phyloP scores from a whole-genome alignment of 2,888 invertebrate species.

The Andrena fulva region DNA sequence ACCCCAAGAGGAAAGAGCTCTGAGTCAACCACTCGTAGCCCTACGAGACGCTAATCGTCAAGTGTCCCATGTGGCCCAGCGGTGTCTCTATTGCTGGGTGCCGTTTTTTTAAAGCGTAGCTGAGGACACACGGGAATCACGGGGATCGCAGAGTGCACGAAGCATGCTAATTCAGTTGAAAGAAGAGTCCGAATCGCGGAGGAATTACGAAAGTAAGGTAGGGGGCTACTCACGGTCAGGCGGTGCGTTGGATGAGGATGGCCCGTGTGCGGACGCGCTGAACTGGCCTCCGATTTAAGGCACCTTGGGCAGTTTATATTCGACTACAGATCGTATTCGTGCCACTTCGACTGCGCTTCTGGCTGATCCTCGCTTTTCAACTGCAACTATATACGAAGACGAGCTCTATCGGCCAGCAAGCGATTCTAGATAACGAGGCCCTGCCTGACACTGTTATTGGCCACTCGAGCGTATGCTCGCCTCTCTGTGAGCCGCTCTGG shows the following conservation, averaged over 20 bases:
- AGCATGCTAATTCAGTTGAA: not conserved
- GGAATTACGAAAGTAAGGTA: not conserved
- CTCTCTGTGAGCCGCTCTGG: slow-evolving; percentile 26
- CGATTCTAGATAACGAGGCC: slow-evolving; percentile 59
- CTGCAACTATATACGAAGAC: slow-evolving; percentile 60
- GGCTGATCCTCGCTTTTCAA: slow-evolving; percentile 60
- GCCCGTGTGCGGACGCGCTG: not conserved
- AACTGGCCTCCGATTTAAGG: slow-evolving; percentile 20
- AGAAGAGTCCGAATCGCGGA: not conserved
- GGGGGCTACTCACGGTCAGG: slow-evolving; percentile 40
- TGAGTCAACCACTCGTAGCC: not conserved
- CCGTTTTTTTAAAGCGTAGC: not conserved
- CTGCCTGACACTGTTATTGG: slow-evolving; percentile 51
- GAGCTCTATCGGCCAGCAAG: slow-evolving; percentile 55
- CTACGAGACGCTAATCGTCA: not conserved
- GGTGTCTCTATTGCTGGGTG: not conserved
- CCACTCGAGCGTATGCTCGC: slow-evolving; percentile 30
- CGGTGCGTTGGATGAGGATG: not conserved
- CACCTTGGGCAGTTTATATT: slow-evolving; percentile 57
- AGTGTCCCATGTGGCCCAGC: not conserved
- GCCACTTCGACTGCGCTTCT: slow-evolving; percentile 52
- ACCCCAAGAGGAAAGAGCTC: not conserved
- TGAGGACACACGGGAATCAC: not conserved
- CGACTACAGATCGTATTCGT: slow-evolving; percentile 48
- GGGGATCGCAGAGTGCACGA: not conserved